phyloP scores from a whole-genome alignment of 2,888 invertebrate genomes.

The Capitulum mitella region DNA sequence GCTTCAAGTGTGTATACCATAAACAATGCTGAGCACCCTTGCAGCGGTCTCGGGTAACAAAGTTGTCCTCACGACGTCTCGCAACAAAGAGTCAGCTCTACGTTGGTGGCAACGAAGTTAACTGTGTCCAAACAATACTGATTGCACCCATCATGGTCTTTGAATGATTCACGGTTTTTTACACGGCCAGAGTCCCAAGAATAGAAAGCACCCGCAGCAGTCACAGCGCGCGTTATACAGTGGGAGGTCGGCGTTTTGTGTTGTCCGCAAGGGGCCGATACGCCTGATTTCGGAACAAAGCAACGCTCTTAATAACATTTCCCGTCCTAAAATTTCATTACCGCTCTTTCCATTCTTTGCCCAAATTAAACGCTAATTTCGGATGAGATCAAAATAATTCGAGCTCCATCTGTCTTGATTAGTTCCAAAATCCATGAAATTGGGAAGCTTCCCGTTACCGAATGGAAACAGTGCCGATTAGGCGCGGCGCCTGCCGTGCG shows the following conservation, averaged over 20 bases:
- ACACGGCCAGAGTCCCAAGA: not conserved
- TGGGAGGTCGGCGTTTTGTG: not conserved
- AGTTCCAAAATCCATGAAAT: slow-evolving; percentile 22
- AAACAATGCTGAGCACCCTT: too few relatives aligned
- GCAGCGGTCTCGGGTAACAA: too few relatives aligned
- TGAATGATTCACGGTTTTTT: not conserved
- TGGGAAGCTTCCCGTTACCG: slow-evolving; percentile 4
- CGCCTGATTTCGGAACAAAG: not conserved
- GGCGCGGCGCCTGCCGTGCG: not conserved
- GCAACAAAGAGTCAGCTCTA: too few relatives aligned
- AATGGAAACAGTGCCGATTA: not conserved
- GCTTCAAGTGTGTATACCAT: too few relatives aligned
- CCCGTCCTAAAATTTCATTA: slow-evolving; percentile 16
- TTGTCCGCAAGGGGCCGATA: not conserved
- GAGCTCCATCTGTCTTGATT: slow-evolving; percentile 21
- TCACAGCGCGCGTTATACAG: not conserved
- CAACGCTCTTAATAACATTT: slow-evolving; percentile 1
- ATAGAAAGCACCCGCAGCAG: not conserved
- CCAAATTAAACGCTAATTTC: slow-evolving; percentile 19
- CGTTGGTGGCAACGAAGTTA: too few relatives aligned
- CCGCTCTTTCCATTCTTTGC: slow-evolving; percentile 21
- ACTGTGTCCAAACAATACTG: too few relatives aligned
- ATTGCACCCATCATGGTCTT: too few relatives aligned
- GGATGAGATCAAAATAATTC: slow-evolving; percentile 16
- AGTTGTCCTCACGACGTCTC: too few relatives aligned